A percentile compares a stretch with the other conserved stretches of the same genome.
These are phyloP conservation scores for Agelas oroides DNA, from an alignment of 37 sponge, comb jelly and placozoan genomes.

Conservation along the genomic window DNA sequence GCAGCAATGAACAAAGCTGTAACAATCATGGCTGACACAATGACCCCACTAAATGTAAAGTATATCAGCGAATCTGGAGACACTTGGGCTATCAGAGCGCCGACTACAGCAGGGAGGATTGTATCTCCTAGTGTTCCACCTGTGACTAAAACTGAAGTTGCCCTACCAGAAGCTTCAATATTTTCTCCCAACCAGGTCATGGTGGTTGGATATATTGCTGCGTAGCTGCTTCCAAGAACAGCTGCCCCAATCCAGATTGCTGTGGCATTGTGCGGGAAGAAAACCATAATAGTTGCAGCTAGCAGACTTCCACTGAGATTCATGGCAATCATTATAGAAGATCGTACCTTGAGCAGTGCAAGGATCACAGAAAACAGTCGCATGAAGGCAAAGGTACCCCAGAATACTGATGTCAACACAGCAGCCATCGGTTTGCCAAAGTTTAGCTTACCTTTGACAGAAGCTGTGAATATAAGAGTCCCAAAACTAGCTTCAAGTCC, in stretches of 20 bases:
- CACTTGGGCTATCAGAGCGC: slow-evolving; percentile 16
- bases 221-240: slow-evolving; percentile 40
- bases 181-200: slow-evolving; percentile 57
- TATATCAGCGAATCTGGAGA: slow-evolving; percentile 32
- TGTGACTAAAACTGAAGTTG: slow-evolving; percentile 33
- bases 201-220: slow-evolving; percentile 61
- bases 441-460: slow-evolving; percentile 45
- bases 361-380: slow-evolving; percentile 37
- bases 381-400: slow-evolving; percentile 71
- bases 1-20: neutral
- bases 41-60: slow-evolving; percentile 27
- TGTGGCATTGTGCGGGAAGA: neutral
- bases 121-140: slow-evolving; percentile 57
- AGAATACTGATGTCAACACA: slow-evolving; percentile 48
- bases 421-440: slow-evolving; percentile 58
- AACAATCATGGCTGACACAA: slow-evolving; percentile 4
- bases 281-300: slow-evolving; percentile 25
- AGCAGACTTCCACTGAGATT: slow-evolving; percentile 50
- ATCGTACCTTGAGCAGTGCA: slow-evolving; percentile 33
- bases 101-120: slow-evolving; percentile 38
- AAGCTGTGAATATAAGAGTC: slow-evolving; percentile 58
- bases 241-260: slow-evolving; percentile 60
- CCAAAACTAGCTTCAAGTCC: slow-evolving; percentile 68
- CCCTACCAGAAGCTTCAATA: slow-evolving; percentile 18
- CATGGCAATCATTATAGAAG: slow-evolving; percentile 43